Percentiles rank a stretch among this genome's conserved stretches.
Conservation (phyloP, 2,113 vertebrate species). For the Acanthisitta chloris region DNA sequence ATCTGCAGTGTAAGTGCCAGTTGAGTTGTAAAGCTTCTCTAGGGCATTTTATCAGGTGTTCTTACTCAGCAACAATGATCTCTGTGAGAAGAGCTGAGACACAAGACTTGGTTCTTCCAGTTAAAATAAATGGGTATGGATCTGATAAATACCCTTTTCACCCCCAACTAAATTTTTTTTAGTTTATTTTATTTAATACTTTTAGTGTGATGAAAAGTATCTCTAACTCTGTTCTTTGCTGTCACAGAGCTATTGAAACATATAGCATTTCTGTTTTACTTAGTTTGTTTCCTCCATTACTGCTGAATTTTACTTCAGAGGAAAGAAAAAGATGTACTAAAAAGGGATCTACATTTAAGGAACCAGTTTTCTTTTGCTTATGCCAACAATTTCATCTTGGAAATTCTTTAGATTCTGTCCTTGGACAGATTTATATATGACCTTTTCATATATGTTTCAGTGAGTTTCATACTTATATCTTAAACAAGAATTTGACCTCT, state of each 20-base stretch:
- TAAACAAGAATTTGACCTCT: constrained; percentile 56
- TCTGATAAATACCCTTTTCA: not conserved
- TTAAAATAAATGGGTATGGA: not conserved
- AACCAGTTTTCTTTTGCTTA: not conserved
- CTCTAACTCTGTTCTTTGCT: not conserved
- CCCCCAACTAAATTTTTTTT: not conserved
- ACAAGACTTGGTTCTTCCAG: not conserved
- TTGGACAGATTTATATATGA: constrained; percentile 36
- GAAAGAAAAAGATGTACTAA: not conserved
- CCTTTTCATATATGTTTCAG: constrained; percentile 40
- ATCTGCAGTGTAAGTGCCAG: constrained; percentile 50
- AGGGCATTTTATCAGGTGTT: constrained; percentile 69
- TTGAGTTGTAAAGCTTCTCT: constrained; percentile 65
- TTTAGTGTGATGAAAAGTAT: not conserved
- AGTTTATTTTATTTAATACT: not conserved
- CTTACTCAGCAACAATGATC: constrained; percentile 25
- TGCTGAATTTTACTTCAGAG: not conserved
- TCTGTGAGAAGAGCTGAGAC: not conserved
- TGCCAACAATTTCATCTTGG: constrained; percentile 9
- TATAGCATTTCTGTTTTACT: not conserved
- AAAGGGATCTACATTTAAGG: not conserved
- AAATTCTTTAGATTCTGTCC: constrained; percentile 47
- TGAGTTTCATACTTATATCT: constrained; percentile 40
- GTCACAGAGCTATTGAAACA: not conserved
- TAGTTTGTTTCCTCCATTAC: not conserved